Evolutionary conservation across 2,888 invertebrate species (phyloP).

Genomic region (Perdita meconis): DNA sequence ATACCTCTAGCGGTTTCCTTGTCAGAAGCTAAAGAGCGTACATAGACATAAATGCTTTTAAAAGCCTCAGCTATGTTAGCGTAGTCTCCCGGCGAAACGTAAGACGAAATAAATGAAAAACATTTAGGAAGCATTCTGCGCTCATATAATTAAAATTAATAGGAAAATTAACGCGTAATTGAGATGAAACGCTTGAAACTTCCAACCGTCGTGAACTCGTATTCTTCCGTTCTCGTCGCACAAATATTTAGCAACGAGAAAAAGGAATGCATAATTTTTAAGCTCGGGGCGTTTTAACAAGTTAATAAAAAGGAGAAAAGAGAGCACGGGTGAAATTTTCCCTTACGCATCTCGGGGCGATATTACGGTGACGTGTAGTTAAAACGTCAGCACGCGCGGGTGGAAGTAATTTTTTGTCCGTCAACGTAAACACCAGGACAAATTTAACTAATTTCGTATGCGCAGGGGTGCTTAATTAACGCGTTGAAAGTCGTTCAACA

Average conservation of each 20-base stretch:
- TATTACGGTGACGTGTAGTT: neutral
- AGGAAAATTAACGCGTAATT: neutral
- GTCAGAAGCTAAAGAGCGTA: neutral
- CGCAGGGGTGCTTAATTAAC: constrained; percentile 37
- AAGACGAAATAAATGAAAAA: too few species aligned
- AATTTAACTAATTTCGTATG: constrained; percentile 48
- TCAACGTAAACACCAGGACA: constrained; percentile 30
- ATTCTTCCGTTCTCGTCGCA: too few species aligned
- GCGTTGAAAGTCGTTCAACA: constrained; percentile 40
- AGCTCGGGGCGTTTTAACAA: neutral
- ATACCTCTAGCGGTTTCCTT: neutral
- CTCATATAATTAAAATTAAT: neutral
- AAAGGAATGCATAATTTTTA: neutral
- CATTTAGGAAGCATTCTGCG: neutral
- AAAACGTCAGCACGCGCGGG: constrained; percentile 2
- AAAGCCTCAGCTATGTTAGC: too few species aligned
- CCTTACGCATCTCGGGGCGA: neutral
- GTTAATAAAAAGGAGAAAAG: neutral
- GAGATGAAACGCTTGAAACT: neutral
- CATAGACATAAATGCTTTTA: too few species aligned
- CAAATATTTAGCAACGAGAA: constrained; percentile 5
- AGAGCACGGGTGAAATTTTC: neutral
- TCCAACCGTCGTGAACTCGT: neutral
- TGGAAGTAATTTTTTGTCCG: constrained; percentile 22
- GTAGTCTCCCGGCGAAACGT: too few species aligned